A percentile compares a stretch with the other conserved stretches of the same genome.
Evolutionary conservation across 2,797 vertebrate genomes (phyloP).

Genomic region (Gambelia wislizenii): DNA sequence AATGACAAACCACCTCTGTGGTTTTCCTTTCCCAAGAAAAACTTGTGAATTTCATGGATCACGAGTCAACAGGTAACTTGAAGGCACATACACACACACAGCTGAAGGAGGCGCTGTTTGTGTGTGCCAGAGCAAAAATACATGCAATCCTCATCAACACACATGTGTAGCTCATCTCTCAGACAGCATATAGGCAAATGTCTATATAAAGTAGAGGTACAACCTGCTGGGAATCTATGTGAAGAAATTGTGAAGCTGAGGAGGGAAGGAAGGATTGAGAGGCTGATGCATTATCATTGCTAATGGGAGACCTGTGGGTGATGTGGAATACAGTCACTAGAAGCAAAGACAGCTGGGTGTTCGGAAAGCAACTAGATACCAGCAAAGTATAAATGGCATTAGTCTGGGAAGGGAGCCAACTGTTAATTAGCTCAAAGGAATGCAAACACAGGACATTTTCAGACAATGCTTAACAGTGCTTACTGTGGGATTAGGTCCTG

Average conservation of each 20-base stretch:
- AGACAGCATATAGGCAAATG: background rate
- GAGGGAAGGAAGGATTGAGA: background rate
- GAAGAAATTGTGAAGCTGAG: background rate
- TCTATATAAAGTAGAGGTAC: background rate
- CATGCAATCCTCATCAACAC: background rate
- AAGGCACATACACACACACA: no score
- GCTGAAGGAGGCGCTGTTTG: background rate
- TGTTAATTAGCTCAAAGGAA: no score
- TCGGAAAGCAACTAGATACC: no score
- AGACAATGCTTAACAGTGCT: no score
- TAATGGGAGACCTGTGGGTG: background rate
- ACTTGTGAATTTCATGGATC: no score
- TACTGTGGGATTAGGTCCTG: no score
- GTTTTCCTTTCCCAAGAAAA: no score
- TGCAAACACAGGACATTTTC: no score
- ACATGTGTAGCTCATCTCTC: background rate
- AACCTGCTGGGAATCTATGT: background rate
- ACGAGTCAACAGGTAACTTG: no score
- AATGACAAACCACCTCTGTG: no score
- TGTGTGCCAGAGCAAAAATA: background rate
- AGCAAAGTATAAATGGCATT: no score
- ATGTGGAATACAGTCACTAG: background rate
- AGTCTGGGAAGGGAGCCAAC: no score
- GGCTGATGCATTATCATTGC: background rate
- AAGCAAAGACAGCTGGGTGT: background rate